Conservation (phyloP, 92 coral and sea anemone species). For the Porites cylindrica region DNA sequence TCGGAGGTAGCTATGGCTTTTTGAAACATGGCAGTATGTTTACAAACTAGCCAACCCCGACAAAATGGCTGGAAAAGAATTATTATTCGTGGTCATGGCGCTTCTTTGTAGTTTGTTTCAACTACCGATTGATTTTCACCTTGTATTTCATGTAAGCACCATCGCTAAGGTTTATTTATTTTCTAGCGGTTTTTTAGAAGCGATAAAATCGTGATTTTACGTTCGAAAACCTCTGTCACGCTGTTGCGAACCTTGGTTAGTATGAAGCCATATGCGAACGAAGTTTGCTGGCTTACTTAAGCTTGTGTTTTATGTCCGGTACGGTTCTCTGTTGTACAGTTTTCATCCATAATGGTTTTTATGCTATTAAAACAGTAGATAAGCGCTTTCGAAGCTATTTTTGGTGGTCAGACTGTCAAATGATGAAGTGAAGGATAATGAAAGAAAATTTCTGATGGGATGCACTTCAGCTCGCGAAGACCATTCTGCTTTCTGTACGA, state of each 20-base stretch:
- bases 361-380: slow-evolving; percentile 25
- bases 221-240: slow-evolving; percentile 86
- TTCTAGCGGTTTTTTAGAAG: slow-evolving; percentile 78
- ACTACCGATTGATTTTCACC: slow-evolving; percentile 31
- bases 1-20: slow-evolving; percentile 68
- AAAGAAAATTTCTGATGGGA: slow-evolving; percentile 40
- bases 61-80: slow-evolving; percentile 87
- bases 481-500: slow-evolving; percentile 31
- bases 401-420: slow-evolving; percentile 25
- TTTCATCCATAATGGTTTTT: slow-evolving; percentile 28
- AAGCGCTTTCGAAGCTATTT: slow-evolving; percentile 18
- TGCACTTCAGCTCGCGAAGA: slow-evolving; percentile 25
- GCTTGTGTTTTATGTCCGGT: slow-evolving; percentile 63
- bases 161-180: slow-evolving; percentile 37
- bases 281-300: slow-evolving; percentile 65
- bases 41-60: slow-evolving; percentile 91
- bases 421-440: slow-evolving; percentile 39
- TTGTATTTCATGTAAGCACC: slow-evolving; percentile 13
- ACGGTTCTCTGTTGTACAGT: slow-evolving; percentile 13
- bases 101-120: slow-evolving; percentile 69
- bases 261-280: slow-evolving; percentile 86
- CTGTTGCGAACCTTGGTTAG: slow-evolving; percentile 58
- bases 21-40: slow-evolving; percentile 72
- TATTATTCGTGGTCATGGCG: slow-evolving; percentile 78
- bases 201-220: slow-evolving; percentile 73